These are phyloP conservation scores for Hydrozoanthus gracilis DNA, from an alignment of 92 coral and sea anemone species.

Conservation along the genomic window DNA sequence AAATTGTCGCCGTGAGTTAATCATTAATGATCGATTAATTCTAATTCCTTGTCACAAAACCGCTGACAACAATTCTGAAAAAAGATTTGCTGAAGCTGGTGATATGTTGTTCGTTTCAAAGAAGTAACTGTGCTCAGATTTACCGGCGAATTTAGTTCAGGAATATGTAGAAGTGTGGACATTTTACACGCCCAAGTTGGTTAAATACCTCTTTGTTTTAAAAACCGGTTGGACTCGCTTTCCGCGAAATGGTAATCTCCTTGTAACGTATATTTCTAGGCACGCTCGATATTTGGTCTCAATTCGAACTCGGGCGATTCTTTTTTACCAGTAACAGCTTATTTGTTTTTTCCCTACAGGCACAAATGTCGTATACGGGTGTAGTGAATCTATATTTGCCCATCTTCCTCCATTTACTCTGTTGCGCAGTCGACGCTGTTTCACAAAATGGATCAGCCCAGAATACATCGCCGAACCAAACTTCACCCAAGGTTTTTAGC, in stretches of 20 bases:
- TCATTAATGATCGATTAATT: slow-evolving; percentile 27
- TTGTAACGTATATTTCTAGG: too few species aligned
- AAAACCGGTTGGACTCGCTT: too few species aligned
- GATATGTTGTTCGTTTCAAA: neutral
- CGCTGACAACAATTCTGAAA: slow-evolving; percentile 42
- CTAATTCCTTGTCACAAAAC: slow-evolving; percentile 22
- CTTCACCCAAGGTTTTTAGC: slow-evolving; percentile 51
- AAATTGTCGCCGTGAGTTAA: neutral
- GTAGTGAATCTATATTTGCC: neutral
- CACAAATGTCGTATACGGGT: neutral
- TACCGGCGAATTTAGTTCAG: too few species aligned
- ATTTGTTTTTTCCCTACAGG: slow-evolving; percentile 14
- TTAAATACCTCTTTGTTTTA: too few species aligned
- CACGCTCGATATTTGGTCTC: neutral
- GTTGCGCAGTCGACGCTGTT: neutral
- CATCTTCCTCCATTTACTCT: neutral
- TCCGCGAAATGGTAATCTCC: too few species aligned
- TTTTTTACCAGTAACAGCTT: neutral
- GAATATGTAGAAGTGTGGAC: too few species aligned
- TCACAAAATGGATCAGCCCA: slow-evolving; percentile 5
- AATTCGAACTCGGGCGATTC: neutral
- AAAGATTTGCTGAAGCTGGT: neutral
- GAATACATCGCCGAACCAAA: slow-evolving; percentile 18
- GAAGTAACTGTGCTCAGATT: too few species aligned
- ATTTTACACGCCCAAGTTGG: too few species aligned